Conservation (phyloP, 2,888 invertebrate species). For the Drosophila neutralis region DNA sequence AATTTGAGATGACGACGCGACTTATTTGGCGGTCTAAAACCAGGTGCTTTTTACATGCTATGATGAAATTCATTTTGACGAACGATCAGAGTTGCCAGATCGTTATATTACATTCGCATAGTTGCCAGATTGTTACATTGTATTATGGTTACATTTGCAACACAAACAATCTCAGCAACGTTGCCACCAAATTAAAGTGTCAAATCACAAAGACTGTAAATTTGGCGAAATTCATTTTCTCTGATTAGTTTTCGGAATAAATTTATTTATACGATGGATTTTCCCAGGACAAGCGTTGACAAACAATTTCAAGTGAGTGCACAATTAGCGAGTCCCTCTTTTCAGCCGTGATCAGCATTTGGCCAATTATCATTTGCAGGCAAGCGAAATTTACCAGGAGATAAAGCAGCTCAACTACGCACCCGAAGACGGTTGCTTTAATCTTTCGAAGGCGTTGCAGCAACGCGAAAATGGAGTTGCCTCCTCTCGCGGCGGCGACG, state of each 20-base stretch:
- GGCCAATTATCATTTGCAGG: background rate
- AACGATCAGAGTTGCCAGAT: too few species aligned
- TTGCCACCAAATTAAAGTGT: accelerated
- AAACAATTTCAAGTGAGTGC: background rate
- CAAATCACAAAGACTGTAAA: background rate
- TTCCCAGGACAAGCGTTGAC: accelerated
- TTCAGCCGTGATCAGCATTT: background rate
- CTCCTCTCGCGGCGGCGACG: background rate
- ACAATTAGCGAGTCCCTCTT: background rate
- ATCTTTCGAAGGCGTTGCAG: background rate
- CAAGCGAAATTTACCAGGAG: background rate
- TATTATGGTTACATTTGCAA: too few species aligned
- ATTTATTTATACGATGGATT: background rate
- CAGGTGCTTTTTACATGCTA: too few species aligned
- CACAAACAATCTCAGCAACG: background rate
- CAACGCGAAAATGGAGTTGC: background rate
- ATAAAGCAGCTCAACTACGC: background rate
- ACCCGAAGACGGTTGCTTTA: background rate
- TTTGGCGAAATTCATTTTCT: background rate
- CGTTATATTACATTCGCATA: too few species aligned
- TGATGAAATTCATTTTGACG: too few species aligned
- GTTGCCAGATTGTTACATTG: too few species aligned
- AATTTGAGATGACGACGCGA: too few species aligned
- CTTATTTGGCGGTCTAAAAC: too few species aligned
- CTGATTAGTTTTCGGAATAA: background rate